A percentile compares a stretch with the other conserved stretches of the same genome.
phyloP scores from a whole-genome alignment of 2,888 invertebrate species.

The Tinea trinotella region DNA sequence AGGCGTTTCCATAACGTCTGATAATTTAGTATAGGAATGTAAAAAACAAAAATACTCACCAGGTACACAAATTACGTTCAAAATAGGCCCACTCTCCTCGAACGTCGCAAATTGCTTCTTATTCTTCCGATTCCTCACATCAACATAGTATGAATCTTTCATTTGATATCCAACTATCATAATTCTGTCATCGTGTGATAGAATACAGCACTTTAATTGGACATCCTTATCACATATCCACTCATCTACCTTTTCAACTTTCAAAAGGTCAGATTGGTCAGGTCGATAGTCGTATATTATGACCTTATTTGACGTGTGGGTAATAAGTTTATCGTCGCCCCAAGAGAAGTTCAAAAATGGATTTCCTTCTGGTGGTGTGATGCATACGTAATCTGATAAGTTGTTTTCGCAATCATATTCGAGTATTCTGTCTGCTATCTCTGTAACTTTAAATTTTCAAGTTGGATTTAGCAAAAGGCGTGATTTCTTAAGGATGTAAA shows the following conservation, averaged over 20 bases:
- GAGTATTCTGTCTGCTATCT: too few species aligned
- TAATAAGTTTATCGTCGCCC: constrained; percentile 47
- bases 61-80: constrained; percentile 49
- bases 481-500: too few species aligned
- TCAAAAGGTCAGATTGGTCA: too few species aligned
- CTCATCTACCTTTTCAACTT: constrained; percentile 43
- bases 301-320: constrained; percentile 51
- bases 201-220: constrained; percentile 43
- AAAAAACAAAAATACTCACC: constrained; percentile 33
- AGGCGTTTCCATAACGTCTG: too few species aligned
- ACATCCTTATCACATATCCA: constrained; percentile 43
- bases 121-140: constrained; percentile 44
- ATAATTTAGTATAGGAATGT: too few species aligned
- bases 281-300: constrained; percentile 38
- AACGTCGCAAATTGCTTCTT: constrained; percentile 43
- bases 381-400: constrained; percentile 38
- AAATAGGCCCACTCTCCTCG: constrained; percentile 42
- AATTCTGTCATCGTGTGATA: constrained; percentile 48
- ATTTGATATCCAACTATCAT: constrained; percentile 39
- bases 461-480: too few species aligned
- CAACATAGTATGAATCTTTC: constrained; percentile 33
- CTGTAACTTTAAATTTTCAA: too few species aligned
- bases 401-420: constrained; percentile 43
- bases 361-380: constrained; percentile 41
- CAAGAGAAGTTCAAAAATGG: constrained; percentile 52